Conservation (phyloP, 2,113 vertebrate genomes). For the Xerus inauris region DNA sequence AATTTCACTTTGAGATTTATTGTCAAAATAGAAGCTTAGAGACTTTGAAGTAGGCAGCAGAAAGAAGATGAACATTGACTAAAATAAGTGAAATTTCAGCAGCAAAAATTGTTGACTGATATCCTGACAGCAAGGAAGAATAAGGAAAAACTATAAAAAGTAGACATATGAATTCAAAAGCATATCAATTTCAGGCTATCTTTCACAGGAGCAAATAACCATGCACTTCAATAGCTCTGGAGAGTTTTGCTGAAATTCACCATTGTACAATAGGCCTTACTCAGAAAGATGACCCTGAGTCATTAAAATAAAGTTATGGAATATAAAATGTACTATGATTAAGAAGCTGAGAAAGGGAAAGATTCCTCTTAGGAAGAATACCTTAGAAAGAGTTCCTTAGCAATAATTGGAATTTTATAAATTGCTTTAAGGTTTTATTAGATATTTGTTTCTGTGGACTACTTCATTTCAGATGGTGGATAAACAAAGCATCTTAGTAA, state of each 20-base stretch:
- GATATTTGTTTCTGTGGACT: neutral
- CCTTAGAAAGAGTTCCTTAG: slow-evolving; percentile 5
- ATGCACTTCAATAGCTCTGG: neutral
- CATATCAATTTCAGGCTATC: neutral
- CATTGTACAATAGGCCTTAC: neutral
- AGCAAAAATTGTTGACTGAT: slow-evolving; percentile 29
- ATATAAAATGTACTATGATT: neutral
- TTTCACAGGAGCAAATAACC: slow-evolving; percentile 27
- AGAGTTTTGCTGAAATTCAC: neutral
- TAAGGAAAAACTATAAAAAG: slow-evolving; percentile 32
- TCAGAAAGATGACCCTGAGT: slow-evolving; percentile 36
- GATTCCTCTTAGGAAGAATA: neutral
- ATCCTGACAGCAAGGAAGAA: neutral
- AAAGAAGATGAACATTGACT: neutral
- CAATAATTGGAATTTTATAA: neutral
- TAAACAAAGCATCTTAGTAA: slow-evolving; percentile 49
- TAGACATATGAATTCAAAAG: slow-evolving; percentile 27
- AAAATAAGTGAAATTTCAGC: slow-evolving; percentile 41
- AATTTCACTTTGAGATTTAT: neutral
- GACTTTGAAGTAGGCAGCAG: neutral
- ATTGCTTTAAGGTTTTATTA: slow-evolving; percentile 35
- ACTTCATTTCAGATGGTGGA: neutral
- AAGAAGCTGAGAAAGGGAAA: slow-evolving; percentile 16
- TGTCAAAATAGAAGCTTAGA: neutral
- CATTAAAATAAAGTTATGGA: slow-evolving; percentile 48